These are phyloP conservation scores for Pectinophora gossypiella DNA, from an alignment of 1,140 invertebrate species.

Conservation along the genomic window DNA sequence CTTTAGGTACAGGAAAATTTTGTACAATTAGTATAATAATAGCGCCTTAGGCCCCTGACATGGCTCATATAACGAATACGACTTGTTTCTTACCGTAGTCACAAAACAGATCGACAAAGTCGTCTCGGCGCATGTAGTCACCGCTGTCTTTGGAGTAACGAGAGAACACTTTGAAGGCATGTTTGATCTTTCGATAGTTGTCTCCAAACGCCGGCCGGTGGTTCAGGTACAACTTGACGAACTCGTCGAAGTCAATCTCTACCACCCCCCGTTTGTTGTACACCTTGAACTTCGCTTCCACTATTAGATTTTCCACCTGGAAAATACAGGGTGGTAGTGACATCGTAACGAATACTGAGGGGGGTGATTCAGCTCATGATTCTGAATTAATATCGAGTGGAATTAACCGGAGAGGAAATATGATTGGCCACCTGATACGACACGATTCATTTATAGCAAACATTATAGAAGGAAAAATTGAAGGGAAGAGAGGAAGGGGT, in stretches of 20 bases:
- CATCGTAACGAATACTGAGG: too few relatives aligned
- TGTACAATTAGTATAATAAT: too few relatives aligned
- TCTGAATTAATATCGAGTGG: too few relatives aligned
- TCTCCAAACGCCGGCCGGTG: conserved; percentile 79
- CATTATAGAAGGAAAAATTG: too few relatives aligned
- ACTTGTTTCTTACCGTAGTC: conserved; percentile 42
- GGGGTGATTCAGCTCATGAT: too few relatives aligned
- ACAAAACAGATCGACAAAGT: conserved; percentile 42
- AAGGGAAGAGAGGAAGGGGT: too few relatives aligned
- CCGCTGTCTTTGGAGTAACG: conserved; percentile 11
- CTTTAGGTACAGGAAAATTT: too few relatives aligned
- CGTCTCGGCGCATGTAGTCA: conserved; percentile 32
- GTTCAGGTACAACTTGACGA: conserved; percentile 84
- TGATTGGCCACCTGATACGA: too few relatives aligned
- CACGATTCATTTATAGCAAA: too few relatives aligned
- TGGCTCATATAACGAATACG: too few relatives aligned
- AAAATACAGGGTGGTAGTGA: conserved; percentile 1
- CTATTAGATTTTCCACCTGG: conserved; percentile 81
- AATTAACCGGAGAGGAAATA: too few relatives aligned
- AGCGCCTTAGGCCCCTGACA: too few relatives aligned
- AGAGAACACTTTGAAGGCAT: conserved; percentile 28
- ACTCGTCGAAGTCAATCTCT: conserved; percentile 81
- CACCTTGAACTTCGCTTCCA: conserved; percentile 79
- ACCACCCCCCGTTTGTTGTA: conserved; percentile 73
- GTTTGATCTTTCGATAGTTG: conserved; percentile 31